Conservation (phyloP, 2,888 invertebrate species). For the Pimpla rufipes region DNA sequence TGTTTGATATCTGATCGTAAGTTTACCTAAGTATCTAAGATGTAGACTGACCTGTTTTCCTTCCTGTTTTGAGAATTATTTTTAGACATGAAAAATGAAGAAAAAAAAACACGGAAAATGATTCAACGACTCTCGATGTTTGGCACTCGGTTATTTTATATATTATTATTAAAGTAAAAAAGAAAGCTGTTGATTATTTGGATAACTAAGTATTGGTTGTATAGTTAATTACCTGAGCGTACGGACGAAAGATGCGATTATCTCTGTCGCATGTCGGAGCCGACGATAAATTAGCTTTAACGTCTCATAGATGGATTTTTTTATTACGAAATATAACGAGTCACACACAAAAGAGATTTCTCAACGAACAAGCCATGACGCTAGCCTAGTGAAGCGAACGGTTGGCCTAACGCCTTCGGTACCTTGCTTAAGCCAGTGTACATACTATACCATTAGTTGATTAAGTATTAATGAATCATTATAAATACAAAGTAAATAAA, state of each 20-base stretch:
- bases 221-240: slow-evolving; percentile 69
- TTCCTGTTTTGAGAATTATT: slow-evolving; percentile 4
- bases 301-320: slow-evolving; percentile 54
- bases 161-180: slow-evolving; percentile 50
- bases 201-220: slow-evolving; percentile 69
- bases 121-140: slow-evolving; percentile 37
- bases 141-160: slow-evolving; percentile 52
- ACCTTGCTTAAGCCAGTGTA: slow-evolving; percentile 82
- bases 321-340: slow-evolving; percentile 55
- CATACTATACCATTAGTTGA: slow-evolving; percentile 80
- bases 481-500: slow-evolving; percentile 69
- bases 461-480: slow-evolving; percentile 75
- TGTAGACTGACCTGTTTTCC: slow-evolving; percentile 7
- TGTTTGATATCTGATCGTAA: neutral
- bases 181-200: slow-evolving; percentile 71
- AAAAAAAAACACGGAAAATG: too few relatives aligned
- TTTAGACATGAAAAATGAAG: neutral
- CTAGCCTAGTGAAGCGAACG: slow-evolving; percentile 79
- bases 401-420: slow-evolving; percentile 83
- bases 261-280: slow-evolving; percentile 47
- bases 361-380: slow-evolving; percentile 76
- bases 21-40: slow-evolving; percentile 6
- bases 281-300: slow-evolving; percentile 60
- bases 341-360: slow-evolving; percentile 62
- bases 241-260: slow-evolving; percentile 38